Conservation (phyloP, 2,888 invertebrate genomes). For the Drosophila neotestacea region DNA sequence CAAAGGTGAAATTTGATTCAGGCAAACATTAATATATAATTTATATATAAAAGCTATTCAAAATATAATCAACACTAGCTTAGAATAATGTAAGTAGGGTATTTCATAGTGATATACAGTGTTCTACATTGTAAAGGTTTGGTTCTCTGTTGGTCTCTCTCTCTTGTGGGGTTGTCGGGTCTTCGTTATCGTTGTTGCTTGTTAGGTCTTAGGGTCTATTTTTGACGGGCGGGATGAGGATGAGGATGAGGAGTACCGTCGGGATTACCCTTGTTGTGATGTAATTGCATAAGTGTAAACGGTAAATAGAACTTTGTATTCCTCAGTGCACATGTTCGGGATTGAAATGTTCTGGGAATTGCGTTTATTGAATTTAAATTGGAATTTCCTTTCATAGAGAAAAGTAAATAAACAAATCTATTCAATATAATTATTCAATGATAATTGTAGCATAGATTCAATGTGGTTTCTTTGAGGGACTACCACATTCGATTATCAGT, state of each 20-base stretch:
- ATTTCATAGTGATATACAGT: neutral
- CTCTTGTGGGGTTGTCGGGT: neutral
- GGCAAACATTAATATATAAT: too few relatives aligned
- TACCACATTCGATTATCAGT: neutral
- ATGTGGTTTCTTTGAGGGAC: neutral
- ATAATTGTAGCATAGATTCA: neutral
- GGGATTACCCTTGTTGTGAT: conserved; percentile 11
- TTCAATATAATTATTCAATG: conserved; percentile 1
- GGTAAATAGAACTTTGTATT: conserved; percentile 14
- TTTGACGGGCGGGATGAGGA: neutral
- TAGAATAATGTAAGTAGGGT: neutral
- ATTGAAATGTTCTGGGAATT: conserved; percentile 6
- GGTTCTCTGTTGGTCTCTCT: neutral
- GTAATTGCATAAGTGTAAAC: conserved; percentile 29
- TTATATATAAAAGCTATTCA: too few relatives aligned
- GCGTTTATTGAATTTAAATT: conserved; percentile 8
- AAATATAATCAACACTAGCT: neutral
- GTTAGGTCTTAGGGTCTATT: conserved; percentile 6
- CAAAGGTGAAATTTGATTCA: too few relatives aligned
- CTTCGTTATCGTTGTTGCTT: conserved; percentile 23
- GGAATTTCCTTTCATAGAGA: neutral
- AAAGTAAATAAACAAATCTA: neutral
- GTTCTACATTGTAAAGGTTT: neutral
- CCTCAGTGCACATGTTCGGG: neutral
- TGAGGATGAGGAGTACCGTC: neutral